Conservation (phyloP, 1,140 invertebrate species). For the Drosophila sp. region DNA sequence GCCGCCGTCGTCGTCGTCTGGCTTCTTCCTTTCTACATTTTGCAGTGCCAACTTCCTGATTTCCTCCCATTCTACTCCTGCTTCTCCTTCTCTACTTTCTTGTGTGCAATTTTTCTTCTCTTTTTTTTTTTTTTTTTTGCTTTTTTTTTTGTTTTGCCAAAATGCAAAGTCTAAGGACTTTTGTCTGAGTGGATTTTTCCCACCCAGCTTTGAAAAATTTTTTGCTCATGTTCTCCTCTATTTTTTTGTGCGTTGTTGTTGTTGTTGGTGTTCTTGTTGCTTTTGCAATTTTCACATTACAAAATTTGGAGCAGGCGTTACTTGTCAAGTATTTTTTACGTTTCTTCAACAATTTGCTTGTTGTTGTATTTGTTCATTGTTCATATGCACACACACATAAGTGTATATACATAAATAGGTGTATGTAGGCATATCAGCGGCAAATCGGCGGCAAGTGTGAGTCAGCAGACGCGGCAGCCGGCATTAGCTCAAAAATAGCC, state of each 20-base stretch:
- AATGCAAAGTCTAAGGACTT: slow-evolving; percentile 82
- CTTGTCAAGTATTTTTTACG: slow-evolving; percentile 28
- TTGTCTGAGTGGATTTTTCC: slow-evolving; percentile 80
- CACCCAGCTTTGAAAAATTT: background rate
- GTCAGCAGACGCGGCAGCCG: slow-evolving; percentile 5
- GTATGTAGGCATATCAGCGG: background rate
- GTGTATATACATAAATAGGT: background rate
- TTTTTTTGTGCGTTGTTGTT: background rate
- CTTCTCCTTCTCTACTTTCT: slow-evolving; percentile 13
- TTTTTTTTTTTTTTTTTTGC: slow-evolving; percentile 36
- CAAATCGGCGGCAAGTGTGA: background rate
- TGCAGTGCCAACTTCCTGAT: slow-evolving; percentile 77
- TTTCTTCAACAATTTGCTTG: background rate
- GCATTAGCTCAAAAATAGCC: slow-evolving; percentile 9
- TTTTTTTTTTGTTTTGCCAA: slow-evolving; percentile 67
- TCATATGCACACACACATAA: background rate
- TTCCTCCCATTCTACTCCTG: slow-evolving; percentile 34
- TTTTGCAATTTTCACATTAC: slow-evolving; percentile 71
- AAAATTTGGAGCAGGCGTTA: slow-evolving; percentile 43
- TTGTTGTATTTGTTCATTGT: background rate
- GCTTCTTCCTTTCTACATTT: slow-evolving; percentile 56
- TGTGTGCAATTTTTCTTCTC: slow-evolving; percentile 37
- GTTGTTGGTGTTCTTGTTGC: slow-evolving; percentile 45
- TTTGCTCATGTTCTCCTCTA: slow-evolving; percentile 4
- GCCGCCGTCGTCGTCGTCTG: slow-evolving; percentile 31